These are phyloP conservation scores for Rhinopithecus roxellana DNA, from an alignment of 2,113 vertebrate genomes.

Conservation along the genomic window DNA sequence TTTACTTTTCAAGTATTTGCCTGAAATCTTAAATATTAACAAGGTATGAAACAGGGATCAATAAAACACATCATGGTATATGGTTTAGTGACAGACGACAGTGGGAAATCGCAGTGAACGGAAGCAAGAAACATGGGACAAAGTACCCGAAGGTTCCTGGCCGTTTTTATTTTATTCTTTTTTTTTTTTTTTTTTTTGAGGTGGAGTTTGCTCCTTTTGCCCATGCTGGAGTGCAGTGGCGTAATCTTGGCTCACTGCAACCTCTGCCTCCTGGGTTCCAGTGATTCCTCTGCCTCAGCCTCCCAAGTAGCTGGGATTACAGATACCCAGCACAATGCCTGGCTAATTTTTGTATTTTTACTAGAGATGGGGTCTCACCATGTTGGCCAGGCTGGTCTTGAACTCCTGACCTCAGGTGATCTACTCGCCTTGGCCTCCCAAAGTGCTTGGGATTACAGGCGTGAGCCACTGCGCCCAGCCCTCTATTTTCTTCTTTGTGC, in stretches of 20 bases:
- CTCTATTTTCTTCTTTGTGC: not conserved
- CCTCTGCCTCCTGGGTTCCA: not conserved
- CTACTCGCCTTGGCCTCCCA: not conserved
- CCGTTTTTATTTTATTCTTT: not conserved
- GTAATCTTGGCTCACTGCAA: not conserved
- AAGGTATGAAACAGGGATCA: not conserved
- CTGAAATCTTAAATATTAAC: not conserved
- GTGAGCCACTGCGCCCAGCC: not conserved
- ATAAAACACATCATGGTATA: not conserved
- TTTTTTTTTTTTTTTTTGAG: not conserved
- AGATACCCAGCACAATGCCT: not conserved
- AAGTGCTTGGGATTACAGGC: not conserved
- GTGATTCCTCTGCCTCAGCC: not conserved
- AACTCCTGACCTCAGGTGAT: not conserved
- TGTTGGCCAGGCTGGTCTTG: not conserved
- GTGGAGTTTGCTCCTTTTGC: not conserved
- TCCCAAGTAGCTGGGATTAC: not conserved
- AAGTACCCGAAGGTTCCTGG: rapidly evolving
- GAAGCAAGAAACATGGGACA: not conserved
- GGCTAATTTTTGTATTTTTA: not conserved
- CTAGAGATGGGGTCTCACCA: not conserved
- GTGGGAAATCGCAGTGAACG: rapidly evolving
- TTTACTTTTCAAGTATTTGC: not conserved
- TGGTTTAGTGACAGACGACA: not conserved
- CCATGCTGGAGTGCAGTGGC: not conserved